Base-by-base conservation (phyloP, 2,888 invertebrate genomes). In the Herminia tarsipennalis region DNA sequence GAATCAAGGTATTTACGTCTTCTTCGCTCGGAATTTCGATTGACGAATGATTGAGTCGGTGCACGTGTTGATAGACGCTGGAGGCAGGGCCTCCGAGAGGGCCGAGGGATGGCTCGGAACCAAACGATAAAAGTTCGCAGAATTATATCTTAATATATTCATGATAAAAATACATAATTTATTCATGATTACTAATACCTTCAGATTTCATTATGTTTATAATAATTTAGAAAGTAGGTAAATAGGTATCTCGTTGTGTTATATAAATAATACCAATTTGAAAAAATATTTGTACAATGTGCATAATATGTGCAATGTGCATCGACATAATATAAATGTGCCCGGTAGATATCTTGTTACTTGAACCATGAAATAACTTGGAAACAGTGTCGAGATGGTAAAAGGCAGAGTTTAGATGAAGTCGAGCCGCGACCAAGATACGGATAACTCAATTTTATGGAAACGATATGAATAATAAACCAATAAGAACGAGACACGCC, bases 11-110 rank as follows among this genome's bases (percentile, higher is more conserved):
- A 70, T 78, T 73, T 76, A 78, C 72, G 74, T 87, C 88, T 83
- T 85, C 77, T 67, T 88, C 81, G 42, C 68, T 66, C 80, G 45
- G 58, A 62, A 62, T 69, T 76, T 81, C 74, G 78, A 88, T 84
- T 86, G 83, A 88, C 83, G 86, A 85, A 86, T 86, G 86, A 87
- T 86, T 83, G 86, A 85, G 78, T 76, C 71, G 73, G 68, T 74
- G 67, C 70, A 76, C 75, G 78, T 77, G 76, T 81, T 73, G 83
- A 84, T 81, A 78, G 74, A 69, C 68, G 73, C 73, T 72, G 70
- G 67, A 75, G 77, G 83, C 75, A 78, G 78, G 70, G 76, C 77
- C 81, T 79, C 69, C 76, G 73, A 62, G 56, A 60, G 60, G 68
- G 62, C 56, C 43, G 68, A 52, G 69, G 67, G 70, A 73, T 66